Evolutionary conservation across 2,113 vertebrate species (phyloP).

Genomic region (Chionodraco myersi): DNA sequence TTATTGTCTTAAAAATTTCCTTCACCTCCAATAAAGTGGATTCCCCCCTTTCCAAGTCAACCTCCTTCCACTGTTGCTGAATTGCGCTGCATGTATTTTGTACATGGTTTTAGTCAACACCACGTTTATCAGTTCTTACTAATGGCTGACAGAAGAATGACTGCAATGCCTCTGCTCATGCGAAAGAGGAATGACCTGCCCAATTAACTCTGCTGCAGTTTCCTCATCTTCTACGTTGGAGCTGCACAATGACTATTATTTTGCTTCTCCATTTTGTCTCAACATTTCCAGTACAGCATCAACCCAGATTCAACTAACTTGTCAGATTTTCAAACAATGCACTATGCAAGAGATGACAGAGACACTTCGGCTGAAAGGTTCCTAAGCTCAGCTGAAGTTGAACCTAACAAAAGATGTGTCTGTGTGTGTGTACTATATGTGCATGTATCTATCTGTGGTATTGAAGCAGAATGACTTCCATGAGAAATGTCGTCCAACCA

Average conservation of each 20-base stretch:
- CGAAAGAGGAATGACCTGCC: constrained; percentile 13
- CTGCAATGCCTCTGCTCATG: constrained; percentile 14
- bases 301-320: constrained; percentile 42
- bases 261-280: constrained; percentile 31
- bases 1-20: neutral
- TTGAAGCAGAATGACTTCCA: constrained; percentile 44
- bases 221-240: constrained; percentile 7
- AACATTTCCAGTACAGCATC: constrained; percentile 12
- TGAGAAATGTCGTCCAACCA: constrained; percentile 46
- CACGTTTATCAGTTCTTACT: constrained; percentile 5
- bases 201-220: neutral
- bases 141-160: constrained; percentile 21
- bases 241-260: constrained; percentile 15
- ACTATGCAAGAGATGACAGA: constrained; percentile 38
- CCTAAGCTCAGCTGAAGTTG: constrained; percentile 26
- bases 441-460: constrained; percentile 13
- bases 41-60: neutral
- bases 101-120: constrained; percentile 4
- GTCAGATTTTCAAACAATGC: constrained; percentile 44
- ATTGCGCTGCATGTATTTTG: neutral
- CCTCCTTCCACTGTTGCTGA: constrained; percentile 23
- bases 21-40: constrained; percentile 8
- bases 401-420: constrained; percentile 36
- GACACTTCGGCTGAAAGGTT: constrained; percentile 32
- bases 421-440: neutral